Evolutionary conservation across 2,113 vertebrate genomes (phyloP).

Genomic region (Pachycephala philippinensis): DNA sequence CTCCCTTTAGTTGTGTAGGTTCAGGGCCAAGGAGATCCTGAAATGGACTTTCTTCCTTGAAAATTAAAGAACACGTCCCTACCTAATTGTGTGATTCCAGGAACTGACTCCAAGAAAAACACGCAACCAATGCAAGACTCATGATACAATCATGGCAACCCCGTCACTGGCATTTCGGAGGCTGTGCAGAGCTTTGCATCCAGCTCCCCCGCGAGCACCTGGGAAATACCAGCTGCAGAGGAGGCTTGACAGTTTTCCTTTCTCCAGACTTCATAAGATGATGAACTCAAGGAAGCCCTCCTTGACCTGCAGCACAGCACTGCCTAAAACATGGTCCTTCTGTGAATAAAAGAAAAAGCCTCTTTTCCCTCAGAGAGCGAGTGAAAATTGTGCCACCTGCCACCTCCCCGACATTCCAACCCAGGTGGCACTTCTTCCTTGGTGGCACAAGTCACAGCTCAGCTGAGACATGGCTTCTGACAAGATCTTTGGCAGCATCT

Average conservation of each 20-base stretch:
- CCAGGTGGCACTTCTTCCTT: neutral
- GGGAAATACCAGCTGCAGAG: neutral
- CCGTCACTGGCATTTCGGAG: neutral
- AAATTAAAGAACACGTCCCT: constrained; percentile 41
- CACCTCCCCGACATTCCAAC: neutral
- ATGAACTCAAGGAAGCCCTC: neutral
- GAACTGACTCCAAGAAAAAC: constrained; percentile 55
- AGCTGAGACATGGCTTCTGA: neutral
- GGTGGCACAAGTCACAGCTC: neutral
- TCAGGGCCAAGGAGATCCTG: neutral
- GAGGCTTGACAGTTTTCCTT: neutral
- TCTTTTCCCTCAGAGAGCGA: neutral
- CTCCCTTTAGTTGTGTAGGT: neutral
- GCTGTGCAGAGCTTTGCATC: neutral
- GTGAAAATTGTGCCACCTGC: neutral
- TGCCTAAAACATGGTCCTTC: accelerated
- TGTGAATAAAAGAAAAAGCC: neutral
- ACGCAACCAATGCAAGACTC: constrained; percentile 26
- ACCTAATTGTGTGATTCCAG: constrained; percentile 61
- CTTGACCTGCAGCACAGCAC: neutral
- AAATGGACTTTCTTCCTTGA: constrained; percentile 49
- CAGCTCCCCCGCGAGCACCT: accelerated
- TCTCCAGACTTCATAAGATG: neutral
- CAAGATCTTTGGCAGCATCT: neutral
- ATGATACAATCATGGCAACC: neutral